Base-by-base conservation (phyloP, 2,113 vertebrate species). In the Sceloporus tristichus region DNA sequence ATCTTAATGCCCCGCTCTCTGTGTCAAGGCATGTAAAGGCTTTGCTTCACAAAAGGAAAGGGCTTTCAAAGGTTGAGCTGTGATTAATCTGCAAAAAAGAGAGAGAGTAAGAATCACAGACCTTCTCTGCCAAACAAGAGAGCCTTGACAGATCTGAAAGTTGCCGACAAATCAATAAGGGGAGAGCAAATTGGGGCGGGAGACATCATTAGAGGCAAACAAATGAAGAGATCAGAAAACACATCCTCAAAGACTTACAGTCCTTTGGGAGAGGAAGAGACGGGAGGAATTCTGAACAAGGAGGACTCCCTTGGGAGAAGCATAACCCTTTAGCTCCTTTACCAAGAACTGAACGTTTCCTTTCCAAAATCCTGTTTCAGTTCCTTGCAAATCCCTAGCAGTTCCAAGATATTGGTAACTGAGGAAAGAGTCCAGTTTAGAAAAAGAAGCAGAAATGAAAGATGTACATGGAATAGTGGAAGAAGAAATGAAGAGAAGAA, bases 141-240 rank as follows among this genome's bases (percentile, higher is more conserved):
- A 66, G 83, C 77, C 75, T 85, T 87, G 34, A 65, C 78, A 91
- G 85, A 34, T 85, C 65, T 87, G 48, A 75, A 87, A 84, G 76
- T 84, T 9, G 1, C 38, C 82, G 65, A 85, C 27, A 66, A 66
- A 92, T 92, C 82, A 0, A 82, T 84, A 74, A 27, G 54, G 79
- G 62, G 85, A 87, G 81, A 91, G 85, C 70, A 74, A 53, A 56
- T 54, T 18, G 82, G 68, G 53, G 84, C 65, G n/a, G 81, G 59
- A 70, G 80, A 82, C 0, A 1, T 14, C 27, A 54, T 5, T 13
- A 82, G 87, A 74, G 73, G 54, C 16, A 54, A 13, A 14, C 81
- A 83, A 75, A 87, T 77, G 79, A 85, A 84, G 68, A 85, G 88
- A 92, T 90, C 89, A 85, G 34, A 78, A 85, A 86, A 29, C 59